Evolutionary conservation across 2,113 vertebrate species (phyloP).

Genomic region (Odocoileus hemionus): DNA sequence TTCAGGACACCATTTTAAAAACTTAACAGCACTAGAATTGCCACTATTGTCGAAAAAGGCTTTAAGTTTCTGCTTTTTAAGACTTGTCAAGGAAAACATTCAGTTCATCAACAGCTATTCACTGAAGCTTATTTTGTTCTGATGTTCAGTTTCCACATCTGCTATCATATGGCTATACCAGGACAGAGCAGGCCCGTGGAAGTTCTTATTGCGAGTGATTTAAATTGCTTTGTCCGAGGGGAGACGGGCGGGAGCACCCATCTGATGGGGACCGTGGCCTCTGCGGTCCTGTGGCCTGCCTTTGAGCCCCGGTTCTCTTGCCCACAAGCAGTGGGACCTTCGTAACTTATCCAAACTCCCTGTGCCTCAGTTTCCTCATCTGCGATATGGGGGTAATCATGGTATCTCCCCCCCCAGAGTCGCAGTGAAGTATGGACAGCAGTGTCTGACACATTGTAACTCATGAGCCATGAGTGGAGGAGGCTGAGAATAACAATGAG

Average conservation of each 20-base stretch:
- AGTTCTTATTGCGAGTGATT: neutral
- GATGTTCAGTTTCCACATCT: neutral
- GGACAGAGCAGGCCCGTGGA: neutral
- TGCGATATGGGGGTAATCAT: neutral
- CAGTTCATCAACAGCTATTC: constrained; percentile 51
- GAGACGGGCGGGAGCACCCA: fast-evolving
- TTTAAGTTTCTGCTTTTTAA: constrained; percentile 34
- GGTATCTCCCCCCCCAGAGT: neutral
- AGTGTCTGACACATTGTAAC: constrained; percentile 30
- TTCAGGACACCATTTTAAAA: neutral
- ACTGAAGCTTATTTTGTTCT: constrained; percentile 26
- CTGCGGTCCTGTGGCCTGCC: neutral
- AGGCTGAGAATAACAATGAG: constrained; percentile 42
- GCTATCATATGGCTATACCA: neutral
- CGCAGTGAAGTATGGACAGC: neutral
- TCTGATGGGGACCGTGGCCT: neutral
- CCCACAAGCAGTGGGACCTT: neutral
- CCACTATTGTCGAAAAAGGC: neutral
- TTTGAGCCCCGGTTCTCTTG: neutral
- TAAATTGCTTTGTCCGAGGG: neutral
- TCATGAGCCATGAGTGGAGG: constrained; percentile 1
- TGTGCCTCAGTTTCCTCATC: neutral
- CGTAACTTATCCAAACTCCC: neutral
- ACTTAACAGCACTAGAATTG: neutral
- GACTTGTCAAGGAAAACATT: constrained; percentile 18